phyloP scores from a whole-genome alignment of 2,797 vertebrate genomes.

The Vireo griseus region DNA sequence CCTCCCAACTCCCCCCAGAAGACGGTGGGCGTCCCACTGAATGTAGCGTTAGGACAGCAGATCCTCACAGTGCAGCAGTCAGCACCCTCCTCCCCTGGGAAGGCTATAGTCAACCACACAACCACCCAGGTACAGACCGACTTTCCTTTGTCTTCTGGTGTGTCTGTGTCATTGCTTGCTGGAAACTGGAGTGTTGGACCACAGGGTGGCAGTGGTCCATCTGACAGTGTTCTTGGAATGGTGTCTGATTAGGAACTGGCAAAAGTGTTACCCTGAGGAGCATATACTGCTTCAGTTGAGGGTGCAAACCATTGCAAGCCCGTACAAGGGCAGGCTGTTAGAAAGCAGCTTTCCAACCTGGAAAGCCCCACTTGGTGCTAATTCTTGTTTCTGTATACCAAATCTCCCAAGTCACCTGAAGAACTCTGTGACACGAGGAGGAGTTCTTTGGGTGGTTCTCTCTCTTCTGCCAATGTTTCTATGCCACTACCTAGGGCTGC shows the following conservation, averaged over 20 bases:
- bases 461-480: not conserved
- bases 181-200: not conserved
- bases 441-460: not conserved
- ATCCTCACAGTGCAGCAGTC: conserved; percentile 87
- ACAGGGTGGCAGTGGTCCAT: not conserved
- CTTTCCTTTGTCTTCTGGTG: not conserved
- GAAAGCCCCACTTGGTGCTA: not conserved
- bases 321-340: not conserved
- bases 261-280: not conserved
- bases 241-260: not conserved
- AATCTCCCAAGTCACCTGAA: not conserved
- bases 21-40: conserved; percentile 83
- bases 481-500: not conserved
- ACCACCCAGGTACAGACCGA: conserved; percentile 75
- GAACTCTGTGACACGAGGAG: fast-evolving
- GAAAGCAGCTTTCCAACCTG: not conserved
- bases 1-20: conserved; percentile 86
- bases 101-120: conserved; percentile 79
- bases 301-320: not conserved
- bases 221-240: not conserved
- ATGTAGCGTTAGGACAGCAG: conserved; percentile 87
- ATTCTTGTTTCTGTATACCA: not conserved
- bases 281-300: fast-evolving
- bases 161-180: not conserved
- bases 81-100: conserved; percentile 83